These are phyloP conservation scores for Brachypterus glaber DNA, from an alignment of 2,888 invertebrate species.

Conservation along the genomic window DNA sequence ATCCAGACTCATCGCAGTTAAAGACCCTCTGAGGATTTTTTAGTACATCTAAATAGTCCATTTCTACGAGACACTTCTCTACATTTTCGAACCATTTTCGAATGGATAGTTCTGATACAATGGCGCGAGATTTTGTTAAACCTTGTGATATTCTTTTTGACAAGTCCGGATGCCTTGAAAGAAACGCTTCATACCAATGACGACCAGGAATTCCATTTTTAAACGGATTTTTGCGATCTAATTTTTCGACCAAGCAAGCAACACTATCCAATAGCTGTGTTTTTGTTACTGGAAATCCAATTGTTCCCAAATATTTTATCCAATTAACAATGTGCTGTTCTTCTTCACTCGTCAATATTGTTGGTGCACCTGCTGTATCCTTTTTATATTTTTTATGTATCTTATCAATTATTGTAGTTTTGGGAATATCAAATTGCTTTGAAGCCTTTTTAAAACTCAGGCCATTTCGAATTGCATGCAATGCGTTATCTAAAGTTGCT, in stretches of 20 bases:
- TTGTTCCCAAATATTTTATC: no score
- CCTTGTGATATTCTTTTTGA: neutral
- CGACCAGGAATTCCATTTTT: neutral
- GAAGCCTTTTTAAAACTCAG: no score
- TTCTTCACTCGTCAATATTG: no score
- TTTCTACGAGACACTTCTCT: constrained; percentile 9
- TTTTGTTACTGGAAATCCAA: neutral
- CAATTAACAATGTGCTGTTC: no score
- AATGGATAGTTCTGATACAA: neutral
- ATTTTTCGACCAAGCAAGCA: neutral
- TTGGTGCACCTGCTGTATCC: no score
- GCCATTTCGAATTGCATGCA: no score
- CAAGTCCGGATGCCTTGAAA: neutral
- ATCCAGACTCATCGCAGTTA: constrained; percentile 33
- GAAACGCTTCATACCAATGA: neutral
- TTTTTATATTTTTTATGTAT: no score
- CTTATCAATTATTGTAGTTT: no score
- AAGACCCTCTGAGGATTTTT: constrained; percentile 25
- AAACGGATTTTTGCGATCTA: neutral
- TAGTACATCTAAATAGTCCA: constrained; percentile 17
- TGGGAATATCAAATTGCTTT: no score
- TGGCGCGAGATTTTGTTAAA: neutral
- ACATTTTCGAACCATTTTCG: constrained; percentile 2
- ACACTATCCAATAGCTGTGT: neutral
- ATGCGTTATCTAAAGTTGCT: no score